These are phyloP conservation scores for Camelus dromedarius DNA, from an alignment of 2,113 vertebrate genomes.

Conservation along the genomic window DNA sequence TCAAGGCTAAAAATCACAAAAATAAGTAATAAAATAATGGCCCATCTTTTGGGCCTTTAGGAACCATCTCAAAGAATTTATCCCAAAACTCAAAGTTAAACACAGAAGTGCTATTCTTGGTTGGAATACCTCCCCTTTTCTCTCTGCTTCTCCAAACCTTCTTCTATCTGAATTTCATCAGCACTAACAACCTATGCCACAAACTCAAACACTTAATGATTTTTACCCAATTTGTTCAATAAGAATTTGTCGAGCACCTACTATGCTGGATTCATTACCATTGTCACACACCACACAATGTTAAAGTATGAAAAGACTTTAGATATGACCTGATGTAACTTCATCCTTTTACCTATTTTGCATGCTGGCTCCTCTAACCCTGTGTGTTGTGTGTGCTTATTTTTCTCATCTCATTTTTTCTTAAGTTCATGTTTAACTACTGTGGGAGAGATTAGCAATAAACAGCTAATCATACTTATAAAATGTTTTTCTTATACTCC, in stretches of 20 bases:
- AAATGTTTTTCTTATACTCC: constrained; percentile 86
- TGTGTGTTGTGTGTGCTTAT: constrained; percentile 79
- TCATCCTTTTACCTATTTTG: constrained; percentile 56
- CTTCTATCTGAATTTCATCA: constrained; percentile 17
- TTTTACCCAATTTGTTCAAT: constrained; percentile 19
- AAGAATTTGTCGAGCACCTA: constrained; percentile 3
- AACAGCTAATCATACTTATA: constrained; percentile 86
- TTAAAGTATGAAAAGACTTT: neutral
- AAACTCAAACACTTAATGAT: neutral
- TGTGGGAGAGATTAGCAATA: constrained; percentile 84
- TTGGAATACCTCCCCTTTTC: neutral
- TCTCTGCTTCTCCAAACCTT: neutral
- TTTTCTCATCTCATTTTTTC: constrained; percentile 77
- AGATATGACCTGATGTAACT: neutral
- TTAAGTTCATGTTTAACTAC: constrained; percentile 84
- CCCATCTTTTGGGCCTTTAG: neutral
- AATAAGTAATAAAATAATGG: constrained; percentile 36
- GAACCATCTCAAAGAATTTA: constrained; percentile 31
- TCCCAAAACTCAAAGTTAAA: constrained; percentile 24
- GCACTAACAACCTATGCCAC: neutral
- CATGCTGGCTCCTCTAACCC: constrained; percentile 83
- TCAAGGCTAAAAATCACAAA: neutral
- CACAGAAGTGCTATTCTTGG: neutral
- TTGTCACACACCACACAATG: neutral
- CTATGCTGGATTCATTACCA: neutral